Base-by-base conservation (phyloP, 2,797 vertebrate genomes). In the Acanthornis magna region DNA sequence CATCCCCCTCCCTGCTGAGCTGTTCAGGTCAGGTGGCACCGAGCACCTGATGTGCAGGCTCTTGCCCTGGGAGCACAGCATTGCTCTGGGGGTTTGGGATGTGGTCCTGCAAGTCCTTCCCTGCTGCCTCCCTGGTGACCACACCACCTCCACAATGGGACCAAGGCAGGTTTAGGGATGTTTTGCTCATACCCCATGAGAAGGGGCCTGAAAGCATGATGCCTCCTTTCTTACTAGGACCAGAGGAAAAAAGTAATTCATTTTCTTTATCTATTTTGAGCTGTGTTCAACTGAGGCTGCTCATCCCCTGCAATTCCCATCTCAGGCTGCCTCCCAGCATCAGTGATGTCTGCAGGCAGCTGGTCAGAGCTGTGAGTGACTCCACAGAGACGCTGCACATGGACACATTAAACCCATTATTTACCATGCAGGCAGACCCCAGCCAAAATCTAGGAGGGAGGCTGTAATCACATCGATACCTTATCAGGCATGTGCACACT, bases 221-320 rank as follows among this genome's bases (percentile, higher is more conserved):
- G 51, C 62, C 68, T 42, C 18, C 38, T 81, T 87, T 76, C 36
- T 61, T 25, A 26, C 38, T 61, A 12, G 2, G 7, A 58, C 34
- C 58, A 53, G 50, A 82, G 30, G 4, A 20, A 55, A 48, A 70
- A 60, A 18, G 9, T 26, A 0, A 29, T 89, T 81, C 0, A 0
- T 90, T 80, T 72, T 42, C 66, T 34, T 73, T 48, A 45, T 65
- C 12, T 77, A 0, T 76, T 78, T 89, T 42, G 45, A 85, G n/a
- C 34, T 18, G 65, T 26, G 22, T 66, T 89, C 54, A 55, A n/a
- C 71, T 60, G 60, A 13, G 40, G 34, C 36, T 82, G 32, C 40
- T 92, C 45, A 77, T 45, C 27, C 48, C 1, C 0, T 63, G 75
- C 78, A 57, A 13, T 54, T 82, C 45, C 71, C 23, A 48, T n/a